Conservation (phyloP, 2,113 vertebrate genomes). For the Limnothrissa miodon region DNA sequence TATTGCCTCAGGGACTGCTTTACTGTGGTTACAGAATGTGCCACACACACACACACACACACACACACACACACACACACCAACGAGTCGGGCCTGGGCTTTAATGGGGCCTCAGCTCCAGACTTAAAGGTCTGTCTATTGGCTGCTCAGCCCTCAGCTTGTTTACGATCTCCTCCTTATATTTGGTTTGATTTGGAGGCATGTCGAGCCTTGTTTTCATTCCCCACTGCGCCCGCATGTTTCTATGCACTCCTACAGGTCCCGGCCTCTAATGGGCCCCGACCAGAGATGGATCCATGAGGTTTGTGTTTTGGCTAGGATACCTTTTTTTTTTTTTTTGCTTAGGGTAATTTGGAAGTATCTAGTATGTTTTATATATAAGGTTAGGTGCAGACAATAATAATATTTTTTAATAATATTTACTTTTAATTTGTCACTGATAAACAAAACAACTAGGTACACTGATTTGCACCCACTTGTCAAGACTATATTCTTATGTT, state of each 20-base stretch:
- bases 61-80: constrained; percentile 28
- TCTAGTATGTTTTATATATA: not conserved
- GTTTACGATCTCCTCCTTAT: constrained; percentile 25
- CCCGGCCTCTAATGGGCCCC: not conserved
- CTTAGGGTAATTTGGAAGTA: not conserved
- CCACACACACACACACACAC: constrained; percentile 24
- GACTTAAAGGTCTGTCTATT: constrained; percentile 44
- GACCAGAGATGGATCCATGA: not conserved
- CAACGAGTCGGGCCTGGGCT: constrained; percentile 56
- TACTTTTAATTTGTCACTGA: not conserved
- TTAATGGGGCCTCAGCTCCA: constrained; percentile 61
- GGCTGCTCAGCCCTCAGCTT: constrained; percentile 23
- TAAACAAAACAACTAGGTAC: not conserved
- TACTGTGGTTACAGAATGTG: constrained; percentile 41
- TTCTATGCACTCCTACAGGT: not conserved
- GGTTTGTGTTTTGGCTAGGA: not conserved
- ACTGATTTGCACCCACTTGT: not conserved
- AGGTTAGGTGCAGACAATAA: not conserved
- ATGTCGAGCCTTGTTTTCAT: constrained; percentile 26
- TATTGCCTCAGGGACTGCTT: constrained; percentile 53
- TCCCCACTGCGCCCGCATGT: not conserved
- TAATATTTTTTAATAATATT: too few species aligned
- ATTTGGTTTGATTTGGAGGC: constrained; percentile 19
- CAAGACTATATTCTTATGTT: not conserved
- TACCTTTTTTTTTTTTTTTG: not conserved